Conservation (phyloP, 2,113 vertebrate species). For the Erpornis zantholeuca region DNA sequence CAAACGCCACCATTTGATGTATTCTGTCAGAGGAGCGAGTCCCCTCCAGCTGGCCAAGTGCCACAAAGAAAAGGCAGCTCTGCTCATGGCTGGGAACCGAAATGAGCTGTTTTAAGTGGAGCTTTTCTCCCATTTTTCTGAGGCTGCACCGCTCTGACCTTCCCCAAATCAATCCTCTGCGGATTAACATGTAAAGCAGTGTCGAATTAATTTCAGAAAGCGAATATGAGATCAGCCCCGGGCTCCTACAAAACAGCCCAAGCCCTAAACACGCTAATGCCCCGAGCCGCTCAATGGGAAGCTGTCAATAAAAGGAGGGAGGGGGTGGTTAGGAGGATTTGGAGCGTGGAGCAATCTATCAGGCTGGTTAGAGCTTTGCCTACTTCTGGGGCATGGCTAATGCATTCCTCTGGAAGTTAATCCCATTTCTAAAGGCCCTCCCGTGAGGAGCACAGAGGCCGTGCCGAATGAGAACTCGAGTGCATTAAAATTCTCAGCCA, state of each 20-base stretch:
- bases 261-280: constrained; percentile 80
- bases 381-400: constrained; percentile 75
- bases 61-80: constrained; percentile 75
- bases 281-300: constrained; percentile 77
- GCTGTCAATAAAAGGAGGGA: constrained; percentile 71
- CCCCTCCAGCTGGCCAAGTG: constrained; percentile 69
- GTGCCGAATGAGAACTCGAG: constrained; percentile 75
- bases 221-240: constrained; percentile 80
- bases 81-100: constrained; percentile 78
- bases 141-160: constrained; percentile 79
- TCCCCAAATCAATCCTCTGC: constrained; percentile 78
- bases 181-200: constrained; percentile 88
- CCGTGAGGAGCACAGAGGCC: constrained; percentile 75
- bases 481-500: constrained; percentile 84
- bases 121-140: constrained; percentile 78
- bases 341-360: constrained; percentile 80
- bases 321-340: constrained; percentile 69
- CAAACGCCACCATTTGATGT: constrained; percentile 71
- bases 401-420: constrained; percentile 88
- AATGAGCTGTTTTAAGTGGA: constrained; percentile 79
- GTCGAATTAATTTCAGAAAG: constrained; percentile 87
- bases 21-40: constrained; percentile 54
- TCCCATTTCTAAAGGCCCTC: constrained; percentile 86
- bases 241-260: constrained; percentile 81
- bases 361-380: constrained; percentile 70